Base-by-base conservation (phyloP, 2,113 vertebrate species). In the Colaptes auratus region DNA sequence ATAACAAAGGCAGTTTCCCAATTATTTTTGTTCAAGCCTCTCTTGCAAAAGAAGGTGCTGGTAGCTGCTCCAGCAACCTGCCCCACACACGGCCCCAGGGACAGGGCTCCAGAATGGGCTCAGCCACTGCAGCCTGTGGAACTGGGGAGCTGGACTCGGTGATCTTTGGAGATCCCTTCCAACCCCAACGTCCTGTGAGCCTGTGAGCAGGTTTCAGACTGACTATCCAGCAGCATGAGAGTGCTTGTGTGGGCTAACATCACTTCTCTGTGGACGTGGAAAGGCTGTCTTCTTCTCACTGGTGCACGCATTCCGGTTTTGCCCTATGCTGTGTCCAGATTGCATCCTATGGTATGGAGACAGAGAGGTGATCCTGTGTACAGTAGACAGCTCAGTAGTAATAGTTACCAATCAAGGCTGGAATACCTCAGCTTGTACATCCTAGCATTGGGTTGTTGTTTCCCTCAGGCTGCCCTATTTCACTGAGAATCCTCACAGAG, bases 1-100 rank as follows among this genome's bases (percentile, higher is more conserved):
- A 89, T 55, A 92, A 94, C 66, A 88, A 91, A 69, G 23, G n/a
- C 4, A 20, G 56, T 81, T 74, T 88, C 80, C 73, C 55, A 52
- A 50, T 55, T 31, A 64, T 31, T 39, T n/a, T 28, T 53, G 58
- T 75, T n/a, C 3, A 5, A 39, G 73, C 48, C 21, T 80, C 31
- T 82, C 75, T 82, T 77, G 31, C 19, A 39, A 87, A 82, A 74
- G 9, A 48, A 67, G 0, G 1, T 56, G 36, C 15, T 66, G 5
- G 64, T 82, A 63, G 52, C 19, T 89, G 14, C n/a, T 63, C 82
- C 72, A 77, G 42, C 78, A 55, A 3, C 58, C 20, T 82, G 56
- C 25, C 48, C 42, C 20, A 0, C 0, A 1, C 20, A 23, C 61
- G 77, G 74, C 56, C 30, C 12, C 27, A 12, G 50, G 42, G 65